Conservation (phyloP, 2,113 vertebrate species). For the Opisthocomus hoazin region DNA sequence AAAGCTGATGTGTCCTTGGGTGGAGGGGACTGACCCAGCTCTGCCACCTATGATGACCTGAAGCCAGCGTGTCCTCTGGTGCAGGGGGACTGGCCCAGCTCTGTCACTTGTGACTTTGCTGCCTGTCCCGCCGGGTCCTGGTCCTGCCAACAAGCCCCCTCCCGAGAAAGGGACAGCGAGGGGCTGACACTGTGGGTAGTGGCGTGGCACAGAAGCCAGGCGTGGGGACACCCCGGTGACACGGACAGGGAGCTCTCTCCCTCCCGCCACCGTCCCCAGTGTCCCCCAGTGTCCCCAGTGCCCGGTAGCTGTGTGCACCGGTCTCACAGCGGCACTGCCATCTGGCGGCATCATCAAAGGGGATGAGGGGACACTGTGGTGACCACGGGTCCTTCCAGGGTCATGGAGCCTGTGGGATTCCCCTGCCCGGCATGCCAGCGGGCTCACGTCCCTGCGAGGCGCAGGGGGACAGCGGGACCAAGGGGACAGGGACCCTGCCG, state of each 20-base stretch:
- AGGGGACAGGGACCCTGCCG: background rate
- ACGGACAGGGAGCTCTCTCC: too few relatives aligned
- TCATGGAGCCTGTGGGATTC: accelerated
- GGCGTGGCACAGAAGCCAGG: background rate
- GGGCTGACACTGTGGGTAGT: background rate
- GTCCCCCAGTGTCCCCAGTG: background rate
- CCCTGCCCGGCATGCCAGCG: background rate
- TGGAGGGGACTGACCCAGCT: background rate
- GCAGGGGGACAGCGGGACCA: background rate
- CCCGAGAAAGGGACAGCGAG: accelerated
- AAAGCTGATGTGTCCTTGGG: accelerated
- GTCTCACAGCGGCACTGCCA: background rate
- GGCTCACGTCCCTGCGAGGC: background rate
- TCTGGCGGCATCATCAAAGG: background rate
- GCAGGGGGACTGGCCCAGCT: background rate
- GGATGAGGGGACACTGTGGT: accelerated
- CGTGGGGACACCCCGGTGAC: background rate
- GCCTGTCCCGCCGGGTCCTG: background rate
- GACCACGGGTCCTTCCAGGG: background rate
- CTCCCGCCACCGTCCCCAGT: background rate
- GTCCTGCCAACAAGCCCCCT: too few relatives aligned
- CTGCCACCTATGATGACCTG: background rate
- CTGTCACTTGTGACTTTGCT: background rate
- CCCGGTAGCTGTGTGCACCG: accelerated
- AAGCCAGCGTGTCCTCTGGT: background rate